A percentile compares a stretch with the other conserved stretches of the same genome.
phyloP scores from a whole-genome alignment of 1,140 invertebrate genomes.

The Bombus pascuorum region DNA sequence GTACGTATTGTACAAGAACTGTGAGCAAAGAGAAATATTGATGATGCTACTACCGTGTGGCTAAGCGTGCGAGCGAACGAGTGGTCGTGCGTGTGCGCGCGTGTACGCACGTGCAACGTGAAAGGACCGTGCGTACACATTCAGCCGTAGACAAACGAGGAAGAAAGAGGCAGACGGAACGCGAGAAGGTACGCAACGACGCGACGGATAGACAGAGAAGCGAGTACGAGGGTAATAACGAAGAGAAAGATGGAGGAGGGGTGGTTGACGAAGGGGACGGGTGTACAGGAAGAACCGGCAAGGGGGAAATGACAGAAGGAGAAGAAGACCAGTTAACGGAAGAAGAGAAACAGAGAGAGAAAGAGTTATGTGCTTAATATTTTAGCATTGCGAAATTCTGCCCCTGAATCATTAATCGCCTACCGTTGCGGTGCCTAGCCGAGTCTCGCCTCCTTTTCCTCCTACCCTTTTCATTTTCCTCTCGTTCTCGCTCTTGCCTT shows the following conservation, averaged over 20 bases:
- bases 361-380: constrained; percentile 78
- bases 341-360: constrained; percentile 53
- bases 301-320: constrained; percentile 16
- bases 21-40: constrained; percentile 82
- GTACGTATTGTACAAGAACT: constrained; percentile 79
- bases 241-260: constrained; percentile 56
- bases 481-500: constrained; percentile 20
- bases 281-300: constrained; percentile 13
- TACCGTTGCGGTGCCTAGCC: constrained; percentile 69
- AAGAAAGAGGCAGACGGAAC: constrained; percentile 26
- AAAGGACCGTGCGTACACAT: constrained; percentile 61
- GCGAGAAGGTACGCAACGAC: constrained; percentile 51
- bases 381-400: constrained; percentile 80
- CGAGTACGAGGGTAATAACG: constrained; percentile 37
- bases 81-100: constrained; percentile 28
- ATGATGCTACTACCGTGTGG: constrained; percentile 73
- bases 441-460: constrained; percentile 42
- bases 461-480: constrained; percentile 38
- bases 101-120: constrained; percentile 45
- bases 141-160: constrained; percentile 46
- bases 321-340: neutral
- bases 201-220: neutral
- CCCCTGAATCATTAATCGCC: constrained; percentile 77
- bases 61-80: constrained; percentile 68
- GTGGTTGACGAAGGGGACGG: constrained; percentile 32